These are phyloP conservation scores for Lynx canadensis DNA, from an alignment of 2,113 vertebrate species.

Conservation along the genomic window DNA sequence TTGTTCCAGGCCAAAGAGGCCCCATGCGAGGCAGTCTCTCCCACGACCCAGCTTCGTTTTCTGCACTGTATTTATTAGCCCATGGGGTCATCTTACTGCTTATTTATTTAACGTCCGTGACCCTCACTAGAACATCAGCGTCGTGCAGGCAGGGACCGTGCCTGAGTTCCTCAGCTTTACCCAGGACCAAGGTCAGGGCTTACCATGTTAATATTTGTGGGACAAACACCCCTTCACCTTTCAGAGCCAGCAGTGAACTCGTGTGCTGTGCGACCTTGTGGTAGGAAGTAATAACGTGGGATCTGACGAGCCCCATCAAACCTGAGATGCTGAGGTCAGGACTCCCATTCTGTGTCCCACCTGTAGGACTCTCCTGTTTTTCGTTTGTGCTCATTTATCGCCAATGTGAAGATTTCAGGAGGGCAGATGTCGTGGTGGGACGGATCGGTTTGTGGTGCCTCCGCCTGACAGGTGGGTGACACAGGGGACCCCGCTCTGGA, in stretches of 20 bases:
- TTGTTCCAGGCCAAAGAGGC: accelerated
- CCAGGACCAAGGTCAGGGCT: too few species aligned
- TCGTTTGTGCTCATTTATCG: background rate
- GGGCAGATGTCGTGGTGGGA: background rate
- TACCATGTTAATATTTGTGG: background rate
- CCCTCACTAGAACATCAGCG: too few species aligned
- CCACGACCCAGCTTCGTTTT: too few species aligned
- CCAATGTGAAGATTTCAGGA: background rate
- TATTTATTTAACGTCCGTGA: accelerated
- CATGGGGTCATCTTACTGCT: too few species aligned
- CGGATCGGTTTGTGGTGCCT: too few species aligned
- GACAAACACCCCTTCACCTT: background rate
- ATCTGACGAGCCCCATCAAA: background rate
- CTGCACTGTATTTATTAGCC: background rate
- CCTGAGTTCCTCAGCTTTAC: background rate
- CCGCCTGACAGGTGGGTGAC: too few species aligned
- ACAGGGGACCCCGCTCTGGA: accelerated
- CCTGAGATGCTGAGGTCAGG: background rate
- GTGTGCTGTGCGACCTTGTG: background rate
- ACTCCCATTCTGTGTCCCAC: accelerated
- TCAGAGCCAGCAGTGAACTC: too few species aligned
- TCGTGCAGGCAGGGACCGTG: background rate
- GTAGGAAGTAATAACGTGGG: background rate
- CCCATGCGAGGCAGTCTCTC: accelerated
- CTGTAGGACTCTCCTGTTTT: accelerated